Conservation (phyloP, 2,113 vertebrate genomes). For the Damaliscus lunatus region DNA sequence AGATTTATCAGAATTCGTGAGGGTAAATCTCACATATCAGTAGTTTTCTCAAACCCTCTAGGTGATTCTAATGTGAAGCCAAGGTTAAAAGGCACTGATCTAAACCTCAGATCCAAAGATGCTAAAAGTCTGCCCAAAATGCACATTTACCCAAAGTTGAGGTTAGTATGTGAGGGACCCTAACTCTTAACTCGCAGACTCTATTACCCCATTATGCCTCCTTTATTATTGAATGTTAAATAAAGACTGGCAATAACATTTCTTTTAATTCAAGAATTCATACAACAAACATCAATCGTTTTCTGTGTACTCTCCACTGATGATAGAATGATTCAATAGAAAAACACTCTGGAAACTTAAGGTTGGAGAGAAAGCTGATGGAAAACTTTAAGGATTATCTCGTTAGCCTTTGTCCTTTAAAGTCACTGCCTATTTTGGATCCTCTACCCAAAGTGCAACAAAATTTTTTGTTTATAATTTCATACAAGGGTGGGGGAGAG, state of each 20-base stretch:
- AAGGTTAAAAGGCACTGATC: background rate
- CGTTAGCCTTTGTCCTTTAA: background rate
- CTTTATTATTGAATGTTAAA: background rate
- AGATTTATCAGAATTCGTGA: background rate
- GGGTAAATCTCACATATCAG: background rate
- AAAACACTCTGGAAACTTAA: background rate
- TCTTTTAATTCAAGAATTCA: background rate
- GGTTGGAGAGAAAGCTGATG: background rate
- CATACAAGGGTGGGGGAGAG: background rate
- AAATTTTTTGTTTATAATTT: background rate
- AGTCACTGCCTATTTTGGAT: background rate
- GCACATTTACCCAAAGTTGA: background rate
- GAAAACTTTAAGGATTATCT: background rate
- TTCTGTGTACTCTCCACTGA: background rate
- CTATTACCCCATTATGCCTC: background rate
- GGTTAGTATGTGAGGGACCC: background rate
- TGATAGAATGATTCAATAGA: background rate
- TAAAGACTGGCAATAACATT: background rate
- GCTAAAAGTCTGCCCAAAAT: background rate
- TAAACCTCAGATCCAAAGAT: background rate
- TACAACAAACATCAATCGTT: background rate
- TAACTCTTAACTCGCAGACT: background rate
- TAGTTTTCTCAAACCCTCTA: background rate
- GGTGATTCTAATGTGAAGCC: background rate
- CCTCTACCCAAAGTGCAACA: background rate